phyloP scores from a whole-genome alignment of 2,797 vertebrate genomes.

The Bovichtus variegatus region DNA sequence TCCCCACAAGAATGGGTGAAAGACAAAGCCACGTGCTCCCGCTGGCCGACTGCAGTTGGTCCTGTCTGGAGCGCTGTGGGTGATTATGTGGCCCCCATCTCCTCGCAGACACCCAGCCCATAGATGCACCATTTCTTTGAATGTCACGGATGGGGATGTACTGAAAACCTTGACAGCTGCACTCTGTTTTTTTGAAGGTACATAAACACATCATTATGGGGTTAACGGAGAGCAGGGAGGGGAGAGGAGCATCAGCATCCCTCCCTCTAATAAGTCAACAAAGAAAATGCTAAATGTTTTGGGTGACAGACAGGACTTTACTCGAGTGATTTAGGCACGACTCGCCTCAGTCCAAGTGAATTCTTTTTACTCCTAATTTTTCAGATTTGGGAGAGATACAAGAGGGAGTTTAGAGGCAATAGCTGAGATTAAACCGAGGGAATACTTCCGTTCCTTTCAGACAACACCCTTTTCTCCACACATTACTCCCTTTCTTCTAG shows the following conservation, averaged over 20 bases:
- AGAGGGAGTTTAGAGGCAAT: background rate
- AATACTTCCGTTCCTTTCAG: background rate
- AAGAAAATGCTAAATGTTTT: slow-evolving; percentile 20
- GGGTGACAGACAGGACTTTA: slow-evolving; percentile 6
- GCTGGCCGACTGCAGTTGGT: slow-evolving; percentile 80
- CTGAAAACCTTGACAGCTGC: slow-evolving; percentile 80
- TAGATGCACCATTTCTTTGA: slow-evolving; percentile 70
- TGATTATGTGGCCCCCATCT: slow-evolving; percentile 65
- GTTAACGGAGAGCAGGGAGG: slow-evolving; percentile 22
- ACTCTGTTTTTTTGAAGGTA: slow-evolving; percentile 69
- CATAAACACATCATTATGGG: slow-evolving; percentile 54
- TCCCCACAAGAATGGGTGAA: slow-evolving; percentile 84
- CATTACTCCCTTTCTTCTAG: background rate
- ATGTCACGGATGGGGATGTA: slow-evolving; percentile 67
- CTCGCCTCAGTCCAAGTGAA: background rate
- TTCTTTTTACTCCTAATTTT: background rate
- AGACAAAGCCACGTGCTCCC: slow-evolving; percentile 87
- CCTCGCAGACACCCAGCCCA: slow-evolving; percentile 38
- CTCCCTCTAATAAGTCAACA: slow-evolving; percentile 1
- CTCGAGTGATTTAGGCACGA: too few relatives aligned
- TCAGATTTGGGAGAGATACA: background rate
- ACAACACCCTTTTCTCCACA: background rate
- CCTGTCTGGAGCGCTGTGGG: slow-evolving; percentile 81
- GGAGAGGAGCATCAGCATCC: slow-evolving; percentile 11
- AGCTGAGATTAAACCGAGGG: background rate